phyloP scores from a whole-genome alignment of 64 coral and sea anemone genomes.

The Montipora cactus region DNA sequence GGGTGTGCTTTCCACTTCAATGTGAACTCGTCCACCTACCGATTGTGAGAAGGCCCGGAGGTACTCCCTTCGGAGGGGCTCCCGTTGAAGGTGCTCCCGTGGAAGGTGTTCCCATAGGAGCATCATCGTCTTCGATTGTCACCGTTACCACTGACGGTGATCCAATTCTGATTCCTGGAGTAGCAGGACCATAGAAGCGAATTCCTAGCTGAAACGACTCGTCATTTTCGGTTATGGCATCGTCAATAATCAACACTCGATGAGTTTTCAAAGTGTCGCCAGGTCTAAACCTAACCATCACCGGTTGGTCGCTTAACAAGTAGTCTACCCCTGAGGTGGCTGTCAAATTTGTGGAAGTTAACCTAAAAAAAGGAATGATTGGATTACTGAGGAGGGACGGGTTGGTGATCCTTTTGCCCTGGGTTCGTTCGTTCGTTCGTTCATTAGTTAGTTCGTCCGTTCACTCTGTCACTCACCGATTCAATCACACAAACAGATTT shows the following conservation, averaged over 20 bases:
- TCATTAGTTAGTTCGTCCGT: too few species aligned
- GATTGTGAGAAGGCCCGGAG: neutral
- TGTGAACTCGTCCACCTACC: neutral
- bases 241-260: neutral
- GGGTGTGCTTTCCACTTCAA: too few species aligned
- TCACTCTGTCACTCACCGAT: too few species aligned
- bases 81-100: neutral
- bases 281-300: neutral
- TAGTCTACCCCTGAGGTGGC: neutral
- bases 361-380: neutral
- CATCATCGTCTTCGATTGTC: conserved; percentile 12
- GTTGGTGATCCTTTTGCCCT: too few species aligned
- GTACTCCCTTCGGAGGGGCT: too few species aligned
- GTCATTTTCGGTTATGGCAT: neutral
- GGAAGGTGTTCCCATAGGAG: neutral
- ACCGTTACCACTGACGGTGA: neutral
- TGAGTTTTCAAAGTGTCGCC: neutral
- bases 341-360: neutral
- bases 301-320: neutral
- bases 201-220: conserved; percentile 1
- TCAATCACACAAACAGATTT: too few species aligned
- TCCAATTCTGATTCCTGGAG: neutral
- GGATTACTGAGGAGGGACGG: neutral
- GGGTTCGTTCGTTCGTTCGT: too few species aligned
- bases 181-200: neutral